Evolutionary conservation across 2,113 vertebrate species (phyloP).

Genomic region (Thermophis baileyi): DNA sequence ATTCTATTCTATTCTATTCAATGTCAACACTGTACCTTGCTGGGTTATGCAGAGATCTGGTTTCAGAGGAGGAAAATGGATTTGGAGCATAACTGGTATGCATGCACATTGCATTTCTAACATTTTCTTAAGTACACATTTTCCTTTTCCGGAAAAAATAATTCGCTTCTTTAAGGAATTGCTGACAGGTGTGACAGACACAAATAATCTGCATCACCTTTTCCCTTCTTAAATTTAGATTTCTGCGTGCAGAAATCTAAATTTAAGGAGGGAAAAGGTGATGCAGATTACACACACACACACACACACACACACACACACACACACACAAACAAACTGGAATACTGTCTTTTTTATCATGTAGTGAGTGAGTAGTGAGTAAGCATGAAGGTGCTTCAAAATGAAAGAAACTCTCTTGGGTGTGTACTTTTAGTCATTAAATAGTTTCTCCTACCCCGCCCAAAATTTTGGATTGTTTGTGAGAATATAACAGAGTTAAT

Average conservation of each 20-base stretch:
- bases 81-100: not conserved
- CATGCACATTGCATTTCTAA: not conserved
- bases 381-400: not conserved
- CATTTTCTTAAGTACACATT: not conserved
- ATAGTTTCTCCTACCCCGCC: not conserved
- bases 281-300: too few species aligned
- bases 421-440: not conserved
- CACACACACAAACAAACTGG: too few species aligned
- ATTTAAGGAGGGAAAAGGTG: too few species aligned
- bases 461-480: not conserved
- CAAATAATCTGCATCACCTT: not conserved
- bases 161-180: not conserved
- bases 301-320: too few species aligned
- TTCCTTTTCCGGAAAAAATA: not conserved
- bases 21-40: not conserved
- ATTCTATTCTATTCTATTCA: too few species aligned
- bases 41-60: not conserved
- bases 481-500: not conserved
- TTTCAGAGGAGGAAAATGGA: not conserved
- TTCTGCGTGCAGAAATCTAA: too few species aligned
- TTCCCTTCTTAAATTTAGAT: not conserved
- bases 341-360: not conserved
- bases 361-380: not conserved
- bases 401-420: not conserved
- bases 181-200: not conserved